Evolutionary conservation across 2,888 invertebrate species (phyloP).

Genomic region (Aleiodes testaceus): DNA sequence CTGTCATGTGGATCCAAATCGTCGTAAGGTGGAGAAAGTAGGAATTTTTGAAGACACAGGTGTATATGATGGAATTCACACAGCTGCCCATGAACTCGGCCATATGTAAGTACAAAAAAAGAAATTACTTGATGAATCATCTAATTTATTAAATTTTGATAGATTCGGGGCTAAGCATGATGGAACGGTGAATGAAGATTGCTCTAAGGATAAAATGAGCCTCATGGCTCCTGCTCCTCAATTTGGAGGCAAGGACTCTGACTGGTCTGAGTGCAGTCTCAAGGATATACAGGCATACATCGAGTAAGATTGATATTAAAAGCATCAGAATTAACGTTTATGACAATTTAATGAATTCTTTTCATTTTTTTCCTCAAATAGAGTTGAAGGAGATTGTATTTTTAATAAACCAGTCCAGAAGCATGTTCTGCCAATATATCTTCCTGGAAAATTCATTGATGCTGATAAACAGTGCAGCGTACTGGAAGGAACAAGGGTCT

Average conservation of each 20-base stretch:
- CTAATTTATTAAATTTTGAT: background rate
- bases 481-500: conserved; percentile 15
- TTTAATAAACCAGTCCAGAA: conserved; percentile 24
- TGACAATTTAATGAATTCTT: no score
- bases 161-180: conserved; percentile 50
- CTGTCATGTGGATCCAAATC: conserved; percentile 17
- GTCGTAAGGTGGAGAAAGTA: conserved; percentile 5
- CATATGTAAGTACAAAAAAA: conserved; percentile 46
- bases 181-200: background rate
- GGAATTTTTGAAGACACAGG: conserved; percentile 43
- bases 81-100: conserved; percentile 51
- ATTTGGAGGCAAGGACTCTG: conserved; percentile 34
- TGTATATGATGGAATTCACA: conserved; percentile 46
- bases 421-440: conserved; percentile 11
- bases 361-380: background rate
- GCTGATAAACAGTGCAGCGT: conserved; percentile 35
- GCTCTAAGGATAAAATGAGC: conserved; percentile 19
- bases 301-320: conserved; percentile 10
- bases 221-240: conserved; percentile 43
- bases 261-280: conserved; percentile 47
- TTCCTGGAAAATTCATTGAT: conserved; percentile 32
- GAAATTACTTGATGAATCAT: background rate
- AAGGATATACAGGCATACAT: conserved; percentile 35
- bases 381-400: conserved; percentile 14
- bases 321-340: background rate